phyloP scores from a whole-genome alignment of 2,797 vertebrate genomes.

The Tolypeutes matacus region DNA sequence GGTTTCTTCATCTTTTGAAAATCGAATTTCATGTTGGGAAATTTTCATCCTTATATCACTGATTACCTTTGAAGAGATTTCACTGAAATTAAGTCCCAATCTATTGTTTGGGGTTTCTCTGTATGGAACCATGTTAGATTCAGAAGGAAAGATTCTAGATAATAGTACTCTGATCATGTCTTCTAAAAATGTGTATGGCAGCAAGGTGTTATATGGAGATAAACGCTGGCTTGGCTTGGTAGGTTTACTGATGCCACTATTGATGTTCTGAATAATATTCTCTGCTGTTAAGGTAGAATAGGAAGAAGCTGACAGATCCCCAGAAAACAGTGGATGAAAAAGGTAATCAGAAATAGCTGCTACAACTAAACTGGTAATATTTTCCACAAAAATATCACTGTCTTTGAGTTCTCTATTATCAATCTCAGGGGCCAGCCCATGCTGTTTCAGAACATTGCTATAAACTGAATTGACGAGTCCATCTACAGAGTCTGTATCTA shows the following conservation, averaged over 20 bases:
- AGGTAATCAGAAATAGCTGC: conserved; percentile 60
- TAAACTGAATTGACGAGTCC: conserved; percentile 60
- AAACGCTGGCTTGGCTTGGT: not conserved
- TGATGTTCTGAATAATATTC: conserved; percentile 59
- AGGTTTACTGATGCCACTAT: conserved; percentile 54
- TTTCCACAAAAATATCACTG: conserved; percentile 60
- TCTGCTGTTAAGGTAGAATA: conserved; percentile 53
- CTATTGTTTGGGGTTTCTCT: conserved; percentile 19
- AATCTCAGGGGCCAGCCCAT: not conserved
- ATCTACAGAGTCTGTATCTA: conserved; percentile 48
- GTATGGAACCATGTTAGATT: not conserved
- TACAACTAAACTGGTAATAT: conserved; percentile 61
- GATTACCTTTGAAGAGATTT: conserved; percentile 77
- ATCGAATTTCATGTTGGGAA: conserved; percentile 82
- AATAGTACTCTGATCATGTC: conserved; percentile 78
- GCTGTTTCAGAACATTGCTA: conserved; percentile 45
- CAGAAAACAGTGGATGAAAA: conserved; percentile 66
- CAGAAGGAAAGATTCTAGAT: conserved; percentile 77
- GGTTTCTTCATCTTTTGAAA: conserved; percentile 74
- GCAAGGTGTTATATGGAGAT: conserved; percentile 75
- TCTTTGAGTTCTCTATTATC: conserved; percentile 29
- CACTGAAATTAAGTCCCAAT: conserved; percentile 71
- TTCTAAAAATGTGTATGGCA: conserved; percentile 81
- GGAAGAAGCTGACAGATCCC: conserved; percentile 59
- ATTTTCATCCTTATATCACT: conserved; percentile 83